These are phyloP conservation scores for Drosophila nikananu DNA, from an alignment of 1,140 invertebrate species.

Conservation along the genomic window DNA sequence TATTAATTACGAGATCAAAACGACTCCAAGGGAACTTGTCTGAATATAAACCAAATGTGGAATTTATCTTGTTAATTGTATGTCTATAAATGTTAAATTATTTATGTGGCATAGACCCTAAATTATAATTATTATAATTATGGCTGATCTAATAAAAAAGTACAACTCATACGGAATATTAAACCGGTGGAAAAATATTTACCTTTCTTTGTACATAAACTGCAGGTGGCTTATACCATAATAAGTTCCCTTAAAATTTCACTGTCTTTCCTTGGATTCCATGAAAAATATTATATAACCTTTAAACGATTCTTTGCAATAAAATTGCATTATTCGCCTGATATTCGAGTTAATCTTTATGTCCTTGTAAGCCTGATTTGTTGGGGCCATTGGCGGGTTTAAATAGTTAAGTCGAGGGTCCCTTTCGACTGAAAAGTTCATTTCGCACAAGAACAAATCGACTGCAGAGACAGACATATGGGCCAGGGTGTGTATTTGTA, in stretches of 20 bases:
- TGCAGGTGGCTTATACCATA: not conserved
- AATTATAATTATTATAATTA: too few relatives aligned
- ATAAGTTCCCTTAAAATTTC: not conserved
- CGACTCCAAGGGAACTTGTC: too few relatives aligned
- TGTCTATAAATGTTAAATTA: too few relatives aligned
- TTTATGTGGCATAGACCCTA: too few relatives aligned
- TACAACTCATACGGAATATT: not conserved
- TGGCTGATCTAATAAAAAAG: not conserved
- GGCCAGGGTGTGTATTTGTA: conserved; percentile 48
- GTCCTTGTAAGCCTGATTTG: conserved; percentile 33
- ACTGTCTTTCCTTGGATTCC: not conserved
- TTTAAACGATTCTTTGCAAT: conserved; percentile 8
- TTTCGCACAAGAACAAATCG: conserved; percentile 63
- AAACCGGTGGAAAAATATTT: not conserved
- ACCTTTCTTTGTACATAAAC: too few relatives aligned
- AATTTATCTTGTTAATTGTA: too few relatives aligned
- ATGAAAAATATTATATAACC: not conserved
- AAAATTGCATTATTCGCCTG: conserved; percentile 8
- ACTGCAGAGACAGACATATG: conserved; percentile 33
- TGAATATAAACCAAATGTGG: not conserved
- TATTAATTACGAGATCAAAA: not conserved
- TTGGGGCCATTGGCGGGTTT: conserved; percentile 52
- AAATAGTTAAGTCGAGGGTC: conserved; percentile 61
- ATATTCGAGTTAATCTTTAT: conserved; percentile 18
- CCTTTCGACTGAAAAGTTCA: conserved; percentile 68